Base-by-base conservation (phyloP, 2,113 vertebrate genomes). In the Grus americana region DNA sequence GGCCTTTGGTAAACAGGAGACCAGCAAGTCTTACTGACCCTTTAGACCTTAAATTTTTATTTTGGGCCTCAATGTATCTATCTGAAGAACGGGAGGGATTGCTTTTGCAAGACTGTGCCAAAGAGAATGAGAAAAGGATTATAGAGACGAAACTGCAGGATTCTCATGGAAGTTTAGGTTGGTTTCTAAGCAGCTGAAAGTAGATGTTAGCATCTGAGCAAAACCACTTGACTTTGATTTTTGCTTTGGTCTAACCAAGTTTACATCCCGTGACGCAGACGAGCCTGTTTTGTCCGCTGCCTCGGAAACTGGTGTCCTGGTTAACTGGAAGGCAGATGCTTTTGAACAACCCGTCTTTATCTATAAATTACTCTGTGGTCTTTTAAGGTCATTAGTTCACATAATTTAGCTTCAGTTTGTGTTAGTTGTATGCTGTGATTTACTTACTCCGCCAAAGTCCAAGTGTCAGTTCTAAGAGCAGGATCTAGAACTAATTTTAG, bases 41-140 rank as follows among this genome's bases (percentile, higher is more conserved):
- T 72, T 16, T 5, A 15, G n/a, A 18, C 52, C 47, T 68, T 5
- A 17, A 4, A 4, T 38, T 42, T 63, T 59, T 15, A 9, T 59
- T 82, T 61, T 27, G 52, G 44, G 12, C 65, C 47, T 75, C 61
- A 0, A 6, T 22, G 21, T 58, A 2, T 42, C 44, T 63, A 2
- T 15, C 19, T 34, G 42, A 18, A n/a, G 42, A 20, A 12, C 1
- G 0, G 0, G 9, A 3, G 4, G 2, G 2, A 7, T 73, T 46
- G 70, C 40, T 71, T 36, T 2, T 20, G 36, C 21, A 9, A 54
- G 52, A 67, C 62, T 40, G 34, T 38, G 30, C 9, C 24, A 16
- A 30, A 20, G 71, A 32, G 59, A 32, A 5, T 4, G 15, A 22
- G 49, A 57, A 50, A n/a, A 23, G 46, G 54, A 20, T 6, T 2